A percentile compares a stretch with the other conserved stretches of the same genome.
phyloP scores from a whole-genome alignment of 2,888 invertebrate species.

The Pandemis heparana region DNA sequence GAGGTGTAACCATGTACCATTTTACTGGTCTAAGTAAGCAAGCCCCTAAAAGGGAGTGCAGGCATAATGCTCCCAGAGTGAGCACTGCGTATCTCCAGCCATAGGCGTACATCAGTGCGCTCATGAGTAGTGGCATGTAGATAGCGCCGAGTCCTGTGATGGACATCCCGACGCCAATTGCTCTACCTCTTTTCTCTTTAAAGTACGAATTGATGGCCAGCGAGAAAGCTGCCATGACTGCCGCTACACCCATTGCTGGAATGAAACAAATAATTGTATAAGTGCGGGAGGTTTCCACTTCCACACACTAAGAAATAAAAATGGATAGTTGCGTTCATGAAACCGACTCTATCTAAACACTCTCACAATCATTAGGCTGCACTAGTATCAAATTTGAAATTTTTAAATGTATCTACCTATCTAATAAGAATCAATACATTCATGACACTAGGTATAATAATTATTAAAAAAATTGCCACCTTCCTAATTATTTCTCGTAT shows the following conservation, averaged over 20 bases:
- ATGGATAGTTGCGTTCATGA: too few species aligned
- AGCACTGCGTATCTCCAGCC: slow-evolving; percentile 87
- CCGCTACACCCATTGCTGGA: slow-evolving; percentile 87
- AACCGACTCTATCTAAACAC: neutral
- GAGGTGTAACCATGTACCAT: slow-evolving; percentile 86
- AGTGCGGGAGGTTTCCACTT: too few species aligned
- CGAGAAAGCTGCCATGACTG: slow-evolving; percentile 86
- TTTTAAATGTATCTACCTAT: too few species aligned
- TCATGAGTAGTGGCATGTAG: slow-evolving; percentile 87
- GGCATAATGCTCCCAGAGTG: slow-evolving; percentile 86
- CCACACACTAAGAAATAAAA: neutral
- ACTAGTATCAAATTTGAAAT: too few species aligned
- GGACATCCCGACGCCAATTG: slow-evolving; percentile 87
- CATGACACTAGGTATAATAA: too few species aligned
- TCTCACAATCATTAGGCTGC: neutral
- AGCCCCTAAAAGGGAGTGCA: slow-evolving; percentile 87
- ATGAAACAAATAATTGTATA: slow-evolving; percentile 45
- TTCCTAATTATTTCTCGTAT: too few species aligned
- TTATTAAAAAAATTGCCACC: too few species aligned
- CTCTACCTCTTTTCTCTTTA: slow-evolving; percentile 86
- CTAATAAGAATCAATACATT: too few species aligned
- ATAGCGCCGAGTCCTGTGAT: slow-evolving; percentile 89
- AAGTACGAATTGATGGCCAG: slow-evolving; percentile 89
- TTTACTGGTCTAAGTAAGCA: slow-evolving; percentile 88
- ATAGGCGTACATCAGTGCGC: slow-evolving; percentile 82